Conservation (phyloP, 2,113 vertebrate genomes). For the Pangasianodon hypophthalmus region DNA sequence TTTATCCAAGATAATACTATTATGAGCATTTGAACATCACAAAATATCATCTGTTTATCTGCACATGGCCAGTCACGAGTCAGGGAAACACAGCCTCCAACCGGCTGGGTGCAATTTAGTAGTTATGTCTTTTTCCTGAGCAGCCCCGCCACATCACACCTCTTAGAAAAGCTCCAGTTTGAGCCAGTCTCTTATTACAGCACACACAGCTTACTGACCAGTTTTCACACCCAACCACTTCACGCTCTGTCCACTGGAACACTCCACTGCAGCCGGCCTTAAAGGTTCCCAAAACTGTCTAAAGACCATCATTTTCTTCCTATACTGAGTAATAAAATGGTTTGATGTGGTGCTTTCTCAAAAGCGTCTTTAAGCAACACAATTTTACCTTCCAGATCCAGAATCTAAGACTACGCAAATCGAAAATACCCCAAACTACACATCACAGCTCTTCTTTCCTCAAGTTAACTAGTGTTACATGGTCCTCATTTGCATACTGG, state of each 20-base stretch:
- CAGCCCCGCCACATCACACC: constrained; percentile 53
- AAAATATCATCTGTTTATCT: constrained; percentile 17
- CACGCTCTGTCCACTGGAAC: neutral
- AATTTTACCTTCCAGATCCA: neutral
- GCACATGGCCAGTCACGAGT: constrained; percentile 5
- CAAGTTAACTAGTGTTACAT: neutral
- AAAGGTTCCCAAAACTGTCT: neutral
- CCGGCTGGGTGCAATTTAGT: constrained; percentile 68
- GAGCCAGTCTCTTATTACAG: neutral
- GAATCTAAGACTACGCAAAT: neutral
- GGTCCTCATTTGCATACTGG: neutral
- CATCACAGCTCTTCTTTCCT: neutral
- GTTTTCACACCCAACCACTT: neutral
- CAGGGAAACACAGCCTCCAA: neutral
- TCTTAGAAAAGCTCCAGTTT: constrained; percentile 39
- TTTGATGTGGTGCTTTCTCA: neutral
- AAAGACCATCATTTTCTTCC: neutral
- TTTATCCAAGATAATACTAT: neutral
- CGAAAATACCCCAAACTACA: neutral
- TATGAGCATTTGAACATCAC: neutral
- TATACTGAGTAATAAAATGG: neutral
- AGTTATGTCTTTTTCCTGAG: constrained; percentile 57
- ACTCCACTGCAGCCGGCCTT: neutral
- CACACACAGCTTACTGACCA: neutral
- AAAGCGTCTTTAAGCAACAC: neutral